Conservation (phyloP, 2,888 invertebrate species). For the Dynastes maya region DNA sequence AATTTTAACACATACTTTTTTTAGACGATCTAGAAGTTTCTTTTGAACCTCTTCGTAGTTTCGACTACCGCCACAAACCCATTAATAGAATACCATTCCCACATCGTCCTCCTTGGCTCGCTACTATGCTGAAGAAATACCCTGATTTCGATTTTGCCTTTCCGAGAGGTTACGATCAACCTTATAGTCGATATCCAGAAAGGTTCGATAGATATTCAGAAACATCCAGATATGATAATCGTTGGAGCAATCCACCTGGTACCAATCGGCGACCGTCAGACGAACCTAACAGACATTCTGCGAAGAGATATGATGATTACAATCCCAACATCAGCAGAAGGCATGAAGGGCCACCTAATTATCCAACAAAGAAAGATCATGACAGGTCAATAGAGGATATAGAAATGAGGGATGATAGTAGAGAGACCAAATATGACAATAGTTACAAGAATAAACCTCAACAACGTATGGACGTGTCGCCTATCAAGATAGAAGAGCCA, state of each 20-base stretch:
- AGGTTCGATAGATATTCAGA: conserved; percentile 43
- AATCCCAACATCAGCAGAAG: conserved; percentile 42
- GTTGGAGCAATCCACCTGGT: conserved; percentile 15
- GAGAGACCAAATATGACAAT: conserved; percentile 1
- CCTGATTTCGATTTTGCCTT: conserved; percentile 66
- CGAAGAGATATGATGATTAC: conserved; percentile 47
- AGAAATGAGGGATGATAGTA: conserved; percentile 21
- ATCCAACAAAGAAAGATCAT: conserved; percentile 14
- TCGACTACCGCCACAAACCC: conserved; percentile 81
- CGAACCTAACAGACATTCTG: conserved; percentile 10
- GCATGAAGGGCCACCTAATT: conserved; percentile 24
- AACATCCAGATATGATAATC: conserved; percentile 34
- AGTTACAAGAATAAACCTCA: background rate
- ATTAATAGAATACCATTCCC: conserved; percentile 69
- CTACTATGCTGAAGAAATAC: conserved; percentile 63
- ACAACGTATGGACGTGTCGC: background rate
- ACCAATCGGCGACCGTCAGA: conserved; percentile 15
- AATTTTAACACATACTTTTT: background rate
- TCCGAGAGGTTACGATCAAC: conserved; percentile 58
- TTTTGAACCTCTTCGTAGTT: conserved; percentile 78
- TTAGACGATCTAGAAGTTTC: conserved; percentile 70
- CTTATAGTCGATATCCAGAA: conserved; percentile 44
- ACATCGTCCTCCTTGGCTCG: conserved; percentile 67
- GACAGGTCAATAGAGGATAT: conserved; percentile 20
- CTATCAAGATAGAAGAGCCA: background rate